Conservation (phyloP, 2,888 invertebrate genomes). For the Oasisia sp. region DNA sequence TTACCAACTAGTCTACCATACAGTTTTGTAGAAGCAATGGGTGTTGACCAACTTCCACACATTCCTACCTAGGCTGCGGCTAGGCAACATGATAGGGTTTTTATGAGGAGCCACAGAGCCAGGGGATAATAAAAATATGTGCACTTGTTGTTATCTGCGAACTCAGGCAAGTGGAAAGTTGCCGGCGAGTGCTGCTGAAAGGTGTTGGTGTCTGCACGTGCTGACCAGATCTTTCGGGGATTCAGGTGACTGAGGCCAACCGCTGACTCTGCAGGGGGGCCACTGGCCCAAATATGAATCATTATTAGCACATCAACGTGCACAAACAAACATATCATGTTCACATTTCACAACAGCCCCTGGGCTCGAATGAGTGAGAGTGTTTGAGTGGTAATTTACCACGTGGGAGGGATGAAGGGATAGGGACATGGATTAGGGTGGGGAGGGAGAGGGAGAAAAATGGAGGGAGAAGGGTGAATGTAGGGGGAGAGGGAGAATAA, state of each 20-base stretch:
- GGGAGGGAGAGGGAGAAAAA: no score
- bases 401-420: neutral
- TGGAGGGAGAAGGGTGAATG: no score
- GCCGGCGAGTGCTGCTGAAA: neutral
- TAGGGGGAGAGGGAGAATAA: no score
- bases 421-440: no score
- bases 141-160: neutral
- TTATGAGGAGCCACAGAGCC: neutral
- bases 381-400: neutral
- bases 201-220: neutral
- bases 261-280: neutral
- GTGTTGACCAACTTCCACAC: no score
- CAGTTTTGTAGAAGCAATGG: no score
- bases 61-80: neutral
- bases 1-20: no score
- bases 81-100: neutral
- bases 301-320: slow-evolving; percentile 1
- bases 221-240: neutral
- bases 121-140: neutral
- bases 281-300: neutral
- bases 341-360: neutral
- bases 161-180: neutral
- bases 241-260: neutral
- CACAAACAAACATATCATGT: slow-evolving; percentile 5
- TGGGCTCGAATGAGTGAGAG: neutral